Evolutionary conservation across 2,797 vertebrate species (phyloP).

Genomic region (Argyrosomus regius): DNA sequence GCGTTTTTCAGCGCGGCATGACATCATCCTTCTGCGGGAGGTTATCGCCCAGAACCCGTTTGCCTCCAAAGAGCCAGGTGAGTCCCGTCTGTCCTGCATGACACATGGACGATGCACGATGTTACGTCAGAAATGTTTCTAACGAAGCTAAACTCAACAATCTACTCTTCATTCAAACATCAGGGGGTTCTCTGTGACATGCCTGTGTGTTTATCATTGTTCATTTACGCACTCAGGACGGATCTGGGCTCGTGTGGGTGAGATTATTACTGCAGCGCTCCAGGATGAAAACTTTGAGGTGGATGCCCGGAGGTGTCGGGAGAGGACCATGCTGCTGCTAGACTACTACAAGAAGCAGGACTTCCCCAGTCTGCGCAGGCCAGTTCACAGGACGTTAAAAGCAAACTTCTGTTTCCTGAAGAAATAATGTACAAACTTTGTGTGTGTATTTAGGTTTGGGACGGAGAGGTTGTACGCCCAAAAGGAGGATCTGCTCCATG

Average conservation of each 20-base stretch:
- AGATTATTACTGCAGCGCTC: slow-evolving; percentile 84
- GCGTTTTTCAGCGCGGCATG: slow-evolving; percentile 87
- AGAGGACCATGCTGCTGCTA: slow-evolving; percentile 87
- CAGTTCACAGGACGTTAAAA: neutral
- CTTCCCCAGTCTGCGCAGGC: slow-evolving; percentile 87
- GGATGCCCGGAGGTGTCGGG: slow-evolving; percentile 86
- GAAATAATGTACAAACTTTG: neutral
- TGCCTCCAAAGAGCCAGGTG: slow-evolving; percentile 85
- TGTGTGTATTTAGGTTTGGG: slow-evolving; percentile 80
- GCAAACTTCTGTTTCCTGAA: neutral
- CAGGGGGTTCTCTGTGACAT: neutral
- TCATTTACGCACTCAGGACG: slow-evolving; percentile 58
- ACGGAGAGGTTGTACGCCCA: slow-evolving; percentile 86
- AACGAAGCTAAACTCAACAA: neutral
- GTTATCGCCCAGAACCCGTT: slow-evolving; percentile 88
- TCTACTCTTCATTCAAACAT: no score
- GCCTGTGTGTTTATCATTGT: neutral
- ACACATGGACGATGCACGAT: neutral
- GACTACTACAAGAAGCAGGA: slow-evolving; percentile 90
- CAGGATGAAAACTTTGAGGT: slow-evolving; percentile 88
- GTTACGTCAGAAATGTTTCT: neutral
- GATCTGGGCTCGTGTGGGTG: slow-evolving; percentile 86
- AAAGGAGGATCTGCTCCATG: slow-evolving; percentile 87
- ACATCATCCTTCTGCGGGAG: slow-evolving; percentile 86
- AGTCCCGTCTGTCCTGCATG: slow-evolving; percentile 3